These are phyloP conservation scores for Plemyria rubiginata DNA, from an alignment of 2,888 invertebrate genomes.

Conservation along the genomic window DNA sequence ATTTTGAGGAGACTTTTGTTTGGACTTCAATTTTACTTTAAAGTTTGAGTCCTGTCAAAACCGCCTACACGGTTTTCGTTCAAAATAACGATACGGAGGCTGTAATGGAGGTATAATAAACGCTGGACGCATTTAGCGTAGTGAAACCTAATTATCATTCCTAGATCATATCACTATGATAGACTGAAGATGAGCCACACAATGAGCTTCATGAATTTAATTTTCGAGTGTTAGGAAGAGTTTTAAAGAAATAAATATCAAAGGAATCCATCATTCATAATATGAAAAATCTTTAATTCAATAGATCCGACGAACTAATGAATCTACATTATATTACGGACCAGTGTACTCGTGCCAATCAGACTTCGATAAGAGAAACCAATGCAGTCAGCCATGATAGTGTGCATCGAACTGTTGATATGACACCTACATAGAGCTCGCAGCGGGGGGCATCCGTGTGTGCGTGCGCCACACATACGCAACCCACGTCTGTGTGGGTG, in stretches of 20 bases:
- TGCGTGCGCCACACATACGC: conserved; percentile 63
- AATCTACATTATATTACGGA: conserved; percentile 41
- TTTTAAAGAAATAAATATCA: neutral
- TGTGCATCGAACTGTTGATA: conserved; percentile 56
- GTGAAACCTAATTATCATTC: no score
- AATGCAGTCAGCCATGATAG: conserved; percentile 56
- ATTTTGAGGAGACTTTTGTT: no score
- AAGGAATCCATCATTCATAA: neutral
- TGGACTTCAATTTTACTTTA: no score
- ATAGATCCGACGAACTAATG: conserved; percentile 24
- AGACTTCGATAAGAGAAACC: conserved; percentile 60
- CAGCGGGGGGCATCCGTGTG: conserved; percentile 50
- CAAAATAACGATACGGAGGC: no score
- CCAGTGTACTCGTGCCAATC: conserved; percentile 59
- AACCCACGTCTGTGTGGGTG: conserved; percentile 56
- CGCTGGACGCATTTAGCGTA: no score
- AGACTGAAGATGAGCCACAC: no score
- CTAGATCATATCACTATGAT: no score
- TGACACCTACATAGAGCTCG: conserved; percentile 56
- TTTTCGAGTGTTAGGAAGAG: neutral
- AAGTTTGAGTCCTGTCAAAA: no score
- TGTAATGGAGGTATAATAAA: no score
- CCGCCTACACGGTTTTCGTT: no score
- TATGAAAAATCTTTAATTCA: conserved; percentile 1
- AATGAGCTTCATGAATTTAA: neutral